Evolutionary conservation across 2,113 vertebrate species (phyloP).

Genomic region (Lonchura striata): DNA sequence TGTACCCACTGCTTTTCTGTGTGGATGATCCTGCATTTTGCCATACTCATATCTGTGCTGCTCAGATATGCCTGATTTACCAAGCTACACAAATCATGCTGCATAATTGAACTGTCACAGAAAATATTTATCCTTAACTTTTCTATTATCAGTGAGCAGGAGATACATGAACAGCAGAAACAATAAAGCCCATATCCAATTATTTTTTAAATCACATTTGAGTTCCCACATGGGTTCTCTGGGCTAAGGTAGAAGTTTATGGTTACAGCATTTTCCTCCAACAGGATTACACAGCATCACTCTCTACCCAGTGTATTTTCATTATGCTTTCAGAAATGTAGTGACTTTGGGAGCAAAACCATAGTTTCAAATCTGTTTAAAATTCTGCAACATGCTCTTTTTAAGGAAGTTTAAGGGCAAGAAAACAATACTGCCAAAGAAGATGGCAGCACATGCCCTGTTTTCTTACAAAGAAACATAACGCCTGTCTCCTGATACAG

Average conservation of each 20-base stretch:
- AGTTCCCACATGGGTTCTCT: neutral
- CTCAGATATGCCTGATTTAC: neutral
- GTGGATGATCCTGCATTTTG: neutral
- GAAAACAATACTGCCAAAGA: neutral
- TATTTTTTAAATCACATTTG: neutral
- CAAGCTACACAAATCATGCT: neutral
- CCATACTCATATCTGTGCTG: neutral
- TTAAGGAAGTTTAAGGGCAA: neutral
- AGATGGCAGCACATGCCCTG: neutral
- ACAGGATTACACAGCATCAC: neutral
- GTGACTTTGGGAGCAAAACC: neutral
- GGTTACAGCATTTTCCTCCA: neutral
- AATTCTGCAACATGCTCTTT: neutral
- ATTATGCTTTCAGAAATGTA: neutral
- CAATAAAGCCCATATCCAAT: neutral
- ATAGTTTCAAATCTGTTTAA: neutral
- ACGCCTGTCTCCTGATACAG: neutral
- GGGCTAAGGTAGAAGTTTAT: neutral
- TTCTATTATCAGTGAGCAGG: neutral
- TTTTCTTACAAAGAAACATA: neutral
- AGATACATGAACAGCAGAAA: neutral
- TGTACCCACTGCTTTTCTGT: neutral
- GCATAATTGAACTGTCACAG: neutral
- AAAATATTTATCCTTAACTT: neutral
- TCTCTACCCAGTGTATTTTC: neutral